Conservation (phyloP, 2,888 invertebrate species). For the Caenorhabditis sinica region DNA sequence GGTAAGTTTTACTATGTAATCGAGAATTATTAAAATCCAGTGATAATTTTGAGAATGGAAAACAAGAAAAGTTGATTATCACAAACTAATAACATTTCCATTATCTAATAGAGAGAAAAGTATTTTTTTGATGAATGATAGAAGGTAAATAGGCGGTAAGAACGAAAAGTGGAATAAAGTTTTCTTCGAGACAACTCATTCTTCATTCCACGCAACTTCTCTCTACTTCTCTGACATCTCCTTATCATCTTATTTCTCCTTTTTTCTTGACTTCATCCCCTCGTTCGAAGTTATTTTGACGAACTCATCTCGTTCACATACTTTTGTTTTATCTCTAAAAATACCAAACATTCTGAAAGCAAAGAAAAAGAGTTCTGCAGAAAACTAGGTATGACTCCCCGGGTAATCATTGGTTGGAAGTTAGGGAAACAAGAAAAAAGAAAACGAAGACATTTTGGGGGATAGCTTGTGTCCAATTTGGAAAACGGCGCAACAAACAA, state of each 20-base stretch:
- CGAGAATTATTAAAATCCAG: too few species aligned
- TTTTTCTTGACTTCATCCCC: background rate
- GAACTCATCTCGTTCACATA: background rate
- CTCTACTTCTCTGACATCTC: conserved; percentile 12
- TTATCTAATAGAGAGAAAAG: background rate
- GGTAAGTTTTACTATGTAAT: too few species aligned
- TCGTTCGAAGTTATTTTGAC: conserved; percentile 7
- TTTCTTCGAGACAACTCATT: conserved; percentile 32
- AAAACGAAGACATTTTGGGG: background rate
- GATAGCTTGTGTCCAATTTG: conserved; percentile 24
- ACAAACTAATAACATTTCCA: background rate
- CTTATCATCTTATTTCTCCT: background rate
- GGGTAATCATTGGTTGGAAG: conserved; percentile 29
- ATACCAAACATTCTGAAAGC: background rate
- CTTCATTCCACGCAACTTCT: conserved; percentile 40
- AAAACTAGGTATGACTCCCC: background rate
- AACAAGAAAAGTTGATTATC: background rate
- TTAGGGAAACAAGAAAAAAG: too few species aligned
- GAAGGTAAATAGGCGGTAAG: conserved; percentile 6
- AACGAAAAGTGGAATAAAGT: conserved; percentile 18
- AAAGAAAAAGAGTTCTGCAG: background rate
- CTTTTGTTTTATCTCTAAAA: background rate
- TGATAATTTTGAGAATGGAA: too few species aligned
- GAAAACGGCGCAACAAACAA: conserved; percentile 5
- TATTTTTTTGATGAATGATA: background rate